A percentile compares a stretch with the other conserved stretches of the same genome.
Conservation (phyloP, 1,140 invertebrate genomes). For the Diachasma alloeum region DNA sequence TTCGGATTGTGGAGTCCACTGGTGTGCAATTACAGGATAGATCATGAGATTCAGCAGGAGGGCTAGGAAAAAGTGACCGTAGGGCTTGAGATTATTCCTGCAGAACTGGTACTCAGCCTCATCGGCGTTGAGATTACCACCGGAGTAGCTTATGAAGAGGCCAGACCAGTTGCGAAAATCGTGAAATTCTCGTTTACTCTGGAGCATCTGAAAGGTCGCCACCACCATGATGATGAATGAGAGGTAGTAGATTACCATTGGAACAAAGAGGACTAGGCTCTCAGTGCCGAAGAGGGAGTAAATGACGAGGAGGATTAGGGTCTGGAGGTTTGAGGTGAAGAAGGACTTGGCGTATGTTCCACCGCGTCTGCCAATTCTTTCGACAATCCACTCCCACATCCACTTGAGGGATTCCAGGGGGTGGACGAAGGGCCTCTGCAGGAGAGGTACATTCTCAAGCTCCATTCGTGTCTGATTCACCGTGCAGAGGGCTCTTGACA, state of each 20-base stretch:
- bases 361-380: conserved; percentile 67
- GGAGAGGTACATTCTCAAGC: conserved; percentile 73
- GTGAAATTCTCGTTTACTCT: conserved; percentile 75
- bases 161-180: conserved; percentile 83
- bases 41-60: conserved; percentile 78
- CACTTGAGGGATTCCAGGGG: conserved; percentile 75
- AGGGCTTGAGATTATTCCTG: conserved; percentile 83
- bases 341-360: conserved; percentile 64
- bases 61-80: conserved; percentile 79
- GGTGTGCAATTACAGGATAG: conserved; percentile 78
- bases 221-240: conserved; percentile 79
- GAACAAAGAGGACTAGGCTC: conserved; percentile 73
- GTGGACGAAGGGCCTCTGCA: conserved; percentile 76
- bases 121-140: conserved; percentile 75
- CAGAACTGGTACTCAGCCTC: conserved; percentile 83
- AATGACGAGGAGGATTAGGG: conserved; percentile 72
- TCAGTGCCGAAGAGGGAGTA: conserved; percentile 75
- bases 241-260: conserved; percentile 75
- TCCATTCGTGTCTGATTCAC: conserved; percentile 71
- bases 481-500: conserved; percentile 77
- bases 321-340: conserved; percentile 70
- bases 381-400: conserved; percentile 73
- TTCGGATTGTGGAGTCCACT: conserved; percentile 84
- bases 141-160: conserved; percentile 76
- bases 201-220: conserved; percentile 81